Evolutionary conservation across 1,140 invertebrate species (phyloP).

Genomic region (Patella vulgata): DNA sequence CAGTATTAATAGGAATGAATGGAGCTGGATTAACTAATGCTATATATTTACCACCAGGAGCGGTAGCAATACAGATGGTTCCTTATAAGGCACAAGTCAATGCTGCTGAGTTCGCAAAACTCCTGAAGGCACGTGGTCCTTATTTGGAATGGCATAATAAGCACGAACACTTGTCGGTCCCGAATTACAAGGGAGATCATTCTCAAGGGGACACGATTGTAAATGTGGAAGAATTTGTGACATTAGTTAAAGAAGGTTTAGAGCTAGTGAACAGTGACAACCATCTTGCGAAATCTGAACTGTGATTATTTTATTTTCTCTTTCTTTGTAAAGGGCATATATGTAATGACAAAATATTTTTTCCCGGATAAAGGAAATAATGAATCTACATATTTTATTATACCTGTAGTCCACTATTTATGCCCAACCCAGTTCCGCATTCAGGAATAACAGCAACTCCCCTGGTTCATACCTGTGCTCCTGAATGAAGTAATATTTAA

Average conservation of each 20-base stretch:
- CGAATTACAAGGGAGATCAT: conserved; percentile 12
- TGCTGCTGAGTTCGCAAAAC: conserved; percentile 27
- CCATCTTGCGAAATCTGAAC: conserved; percentile 10
- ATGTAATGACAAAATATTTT: too few species aligned
- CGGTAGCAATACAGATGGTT: conserved; percentile 41
- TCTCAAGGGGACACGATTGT: conserved; percentile 33
- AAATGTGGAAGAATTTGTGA: conserved; percentile 33
- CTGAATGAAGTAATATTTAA: too few species aligned
- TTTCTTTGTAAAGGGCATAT: too few species aligned
- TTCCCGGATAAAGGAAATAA: too few species aligned
- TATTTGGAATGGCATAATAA: conserved; percentile 43
- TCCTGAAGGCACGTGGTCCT: conserved; percentile 28
- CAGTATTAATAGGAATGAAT: conserved; percentile 45
- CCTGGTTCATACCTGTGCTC: too few species aligned
- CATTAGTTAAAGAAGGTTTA: conserved; percentile 28
- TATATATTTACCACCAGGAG: conserved; percentile 32
- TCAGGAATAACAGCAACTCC: too few species aligned
- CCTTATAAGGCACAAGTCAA: conserved; percentile 39
- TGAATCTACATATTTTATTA: too few species aligned
- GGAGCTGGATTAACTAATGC: conserved; percentile 47
- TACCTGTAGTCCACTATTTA: too few species aligned
- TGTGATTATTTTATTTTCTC: conserved; percentile 6
- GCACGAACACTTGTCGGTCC: conserved; percentile 1
- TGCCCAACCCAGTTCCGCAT: too few species aligned
- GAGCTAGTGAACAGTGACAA: conserved; percentile 7